Evolutionary conservation across 2,113 vertebrate species (phyloP), one percentile per base, ranked within the genome.

Genomic region (Neopipo cinnamomea): DNA sequence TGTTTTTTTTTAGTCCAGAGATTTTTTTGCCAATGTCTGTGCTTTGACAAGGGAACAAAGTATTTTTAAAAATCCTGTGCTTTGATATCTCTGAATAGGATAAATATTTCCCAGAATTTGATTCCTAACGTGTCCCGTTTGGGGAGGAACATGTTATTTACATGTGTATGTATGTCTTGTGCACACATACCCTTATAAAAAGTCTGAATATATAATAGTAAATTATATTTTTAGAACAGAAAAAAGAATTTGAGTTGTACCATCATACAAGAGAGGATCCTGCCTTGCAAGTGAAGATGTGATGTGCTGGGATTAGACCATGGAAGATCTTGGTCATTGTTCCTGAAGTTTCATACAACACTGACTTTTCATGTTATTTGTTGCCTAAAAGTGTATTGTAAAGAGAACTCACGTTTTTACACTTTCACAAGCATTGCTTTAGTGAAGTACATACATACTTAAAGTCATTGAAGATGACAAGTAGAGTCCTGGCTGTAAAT

Each of bases 31-130:
- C 21, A n/a, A 23, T 52, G 14, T 7, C 12, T 72, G 9, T 77
- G 23, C 24, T 76, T 89, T 85, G 27, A 65, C 25, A 86, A 37
- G 24, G 30, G 68, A 80, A 80, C 8, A 76, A 83, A 83, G 19
- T 42, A 68, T 5, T 77, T n/a, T 2, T 0, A 20, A 62, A 80
- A 56, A 22, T 42, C 4, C 21, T 52, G 0, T 73, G 37, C 17
- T 88, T 59, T 86, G 21, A 0, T 65, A 14, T 28, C 9, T 92
- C 72, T 42, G 76, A 21, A 28, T 61, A 23, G 23, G 7, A 28
- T 66, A 77, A 82, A 8, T 3, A 24, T 79, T 72, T 83, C 27
- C 27, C 30, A 74, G 31, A 67, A 81, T 71, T 62, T 70, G 21
- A 52, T 84, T 91, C 23, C 39, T 71, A 37, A 2, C 7, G 0